A percentile compares a stretch with the other conserved stretches of the same genome.
Conservation (phyloP, 2,797 vertebrate genomes). For the Oryzias sinensis region DNA sequence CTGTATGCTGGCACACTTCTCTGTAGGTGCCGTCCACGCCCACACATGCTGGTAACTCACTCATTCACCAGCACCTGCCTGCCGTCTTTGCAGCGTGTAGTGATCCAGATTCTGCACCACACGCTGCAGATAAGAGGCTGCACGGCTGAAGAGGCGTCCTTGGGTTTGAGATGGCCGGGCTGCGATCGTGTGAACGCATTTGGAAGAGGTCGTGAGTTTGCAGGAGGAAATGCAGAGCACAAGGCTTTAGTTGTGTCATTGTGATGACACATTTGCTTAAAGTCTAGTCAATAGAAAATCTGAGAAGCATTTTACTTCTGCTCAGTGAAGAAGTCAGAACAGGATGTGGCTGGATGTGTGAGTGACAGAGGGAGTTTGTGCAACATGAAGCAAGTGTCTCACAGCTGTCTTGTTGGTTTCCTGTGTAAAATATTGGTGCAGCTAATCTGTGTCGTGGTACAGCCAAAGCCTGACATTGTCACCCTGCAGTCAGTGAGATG, state of each 20-base stretch:
- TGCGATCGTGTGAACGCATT: background rate
- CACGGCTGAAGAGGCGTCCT: background rate
- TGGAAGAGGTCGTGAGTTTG: background rate
- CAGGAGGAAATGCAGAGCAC: conserved; percentile 1
- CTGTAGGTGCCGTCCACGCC: conserved; percentile 10
- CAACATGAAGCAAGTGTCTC: conserved; percentile 4
- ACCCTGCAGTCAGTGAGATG: background rate
- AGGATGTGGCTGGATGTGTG: conserved; percentile 53
- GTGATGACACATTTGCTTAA: conserved; percentile 20
- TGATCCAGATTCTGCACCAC: conserved; percentile 10
- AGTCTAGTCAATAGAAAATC: conserved; percentile 9
- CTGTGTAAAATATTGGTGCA: conserved; percentile 8
- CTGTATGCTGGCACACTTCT: conserved; percentile 1
- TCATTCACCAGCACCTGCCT: conserved; percentile 18
- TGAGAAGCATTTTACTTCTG: conserved; percentile 20
- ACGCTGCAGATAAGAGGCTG: conserved; percentile 10
- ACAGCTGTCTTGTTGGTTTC: conserved; percentile 43
- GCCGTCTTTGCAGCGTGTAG: conserved; percentile 10
- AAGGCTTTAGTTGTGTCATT: conserved; percentile 10
- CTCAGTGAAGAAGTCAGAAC: conserved; percentile 26
- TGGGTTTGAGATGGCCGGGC: background rate
- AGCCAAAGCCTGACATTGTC: background rate
- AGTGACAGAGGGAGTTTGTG: conserved; percentile 13
- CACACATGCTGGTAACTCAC: conserved; percentile 6
- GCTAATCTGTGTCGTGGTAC: conserved; percentile 3